These are phyloP conservation scores for Callochromis pleurospilus DNA, from an alignment of 2,113 vertebrate species.

Conservation along the genomic window DNA sequence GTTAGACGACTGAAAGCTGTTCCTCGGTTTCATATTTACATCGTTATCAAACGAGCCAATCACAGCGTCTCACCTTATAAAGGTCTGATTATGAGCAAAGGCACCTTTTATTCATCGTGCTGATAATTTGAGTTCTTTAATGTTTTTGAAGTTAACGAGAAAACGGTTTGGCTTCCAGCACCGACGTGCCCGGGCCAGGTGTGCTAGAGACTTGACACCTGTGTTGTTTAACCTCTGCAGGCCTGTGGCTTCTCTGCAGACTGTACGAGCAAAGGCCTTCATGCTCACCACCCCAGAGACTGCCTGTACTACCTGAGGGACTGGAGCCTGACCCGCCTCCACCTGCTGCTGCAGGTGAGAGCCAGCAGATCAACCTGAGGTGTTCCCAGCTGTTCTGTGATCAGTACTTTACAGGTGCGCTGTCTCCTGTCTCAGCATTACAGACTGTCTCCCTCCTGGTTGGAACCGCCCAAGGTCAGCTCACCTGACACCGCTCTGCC, in stretches of 20 bases:
- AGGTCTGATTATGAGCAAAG: not conserved
- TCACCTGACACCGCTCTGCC: not conserved
- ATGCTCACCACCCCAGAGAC: constrained; percentile 75
- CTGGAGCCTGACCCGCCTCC: constrained; percentile 67
- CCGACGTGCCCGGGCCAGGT: not conserved
- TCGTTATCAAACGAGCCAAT: not conserved
- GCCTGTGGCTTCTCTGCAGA: constrained; percentile 62
- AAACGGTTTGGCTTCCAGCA: not conserved
- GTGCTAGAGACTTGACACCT: not conserved
- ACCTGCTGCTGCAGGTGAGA: constrained; percentile 63
- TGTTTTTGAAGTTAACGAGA: not conserved
- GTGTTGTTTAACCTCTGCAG: constrained; percentile 19
- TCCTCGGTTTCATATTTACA: not conserved
- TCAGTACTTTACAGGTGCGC: not conserved
- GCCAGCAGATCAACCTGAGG: not conserved
- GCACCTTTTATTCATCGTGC: not conserved
- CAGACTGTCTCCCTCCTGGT: constrained; percentile 42
- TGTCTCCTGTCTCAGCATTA: constrained; percentile 39
- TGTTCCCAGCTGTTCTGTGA: not conserved
- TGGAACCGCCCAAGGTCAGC: constrained; percentile 3
- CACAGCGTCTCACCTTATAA: not conserved
- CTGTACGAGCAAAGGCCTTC: constrained; percentile 66
- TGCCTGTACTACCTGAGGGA: constrained; percentile 77
- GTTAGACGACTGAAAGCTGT: not conserved
- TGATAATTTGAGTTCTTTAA: not conserved